These are phyloP conservation scores for Erythrocercus mccallii DNA, from an alignment of 2,113 vertebrate genomes.

Conservation along the genomic window DNA sequence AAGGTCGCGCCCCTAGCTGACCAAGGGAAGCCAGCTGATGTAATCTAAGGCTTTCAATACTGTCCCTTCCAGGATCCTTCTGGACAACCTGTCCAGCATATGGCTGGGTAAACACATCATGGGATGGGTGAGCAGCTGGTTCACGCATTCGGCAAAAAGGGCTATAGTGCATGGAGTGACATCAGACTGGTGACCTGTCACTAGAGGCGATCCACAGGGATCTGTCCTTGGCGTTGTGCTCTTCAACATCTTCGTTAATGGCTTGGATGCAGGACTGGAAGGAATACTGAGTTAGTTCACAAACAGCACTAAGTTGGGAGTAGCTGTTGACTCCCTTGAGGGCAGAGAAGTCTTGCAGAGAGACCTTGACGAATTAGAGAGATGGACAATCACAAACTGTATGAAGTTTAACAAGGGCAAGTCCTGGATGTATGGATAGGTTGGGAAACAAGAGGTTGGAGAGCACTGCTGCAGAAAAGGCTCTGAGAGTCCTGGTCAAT, in stretches of 20 bases:
- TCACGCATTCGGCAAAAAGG: accelerated
- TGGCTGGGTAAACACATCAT: neutral
- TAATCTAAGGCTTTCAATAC: neutral
- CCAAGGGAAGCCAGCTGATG: neutral
- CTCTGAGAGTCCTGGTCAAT: accelerated
- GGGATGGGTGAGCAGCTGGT: neutral
- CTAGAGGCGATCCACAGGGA: neutral
- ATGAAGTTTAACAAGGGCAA: neutral
- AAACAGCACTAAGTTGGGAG: neutral
- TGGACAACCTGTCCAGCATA: neutral
- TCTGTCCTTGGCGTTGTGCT: neutral
- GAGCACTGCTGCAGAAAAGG: neutral
- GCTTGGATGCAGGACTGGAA: neutral
- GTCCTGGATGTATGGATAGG: neutral
- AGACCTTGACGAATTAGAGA: too few relatives aligned
- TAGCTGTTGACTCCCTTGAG: neutral
- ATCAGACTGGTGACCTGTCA: neutral
- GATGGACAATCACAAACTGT: neutral
- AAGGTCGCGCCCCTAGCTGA: neutral
- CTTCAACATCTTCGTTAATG: neutral
- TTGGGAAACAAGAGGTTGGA: too few relatives aligned
- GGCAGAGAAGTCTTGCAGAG: neutral
- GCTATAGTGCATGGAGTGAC: neutral
- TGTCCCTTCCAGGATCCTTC: neutral
- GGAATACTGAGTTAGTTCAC: neutral